Evolutionary conservation across 2,113 vertebrate species (phyloP), one percentile per base, ranked within the genome.

Genomic region (Erinaceus europaeus): DNA sequence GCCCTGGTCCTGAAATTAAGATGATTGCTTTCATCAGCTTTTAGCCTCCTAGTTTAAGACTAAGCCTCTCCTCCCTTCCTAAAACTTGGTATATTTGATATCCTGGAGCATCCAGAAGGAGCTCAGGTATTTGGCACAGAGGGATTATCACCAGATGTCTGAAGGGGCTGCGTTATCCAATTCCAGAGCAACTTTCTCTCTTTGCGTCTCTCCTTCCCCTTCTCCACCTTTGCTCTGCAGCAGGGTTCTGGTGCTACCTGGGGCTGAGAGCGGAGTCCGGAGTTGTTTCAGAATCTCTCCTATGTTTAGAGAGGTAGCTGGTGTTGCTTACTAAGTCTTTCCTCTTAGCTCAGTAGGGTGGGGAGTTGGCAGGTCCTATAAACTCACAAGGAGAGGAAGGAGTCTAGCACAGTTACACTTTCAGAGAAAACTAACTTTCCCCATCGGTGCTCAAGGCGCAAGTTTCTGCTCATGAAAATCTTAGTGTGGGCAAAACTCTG

Each of bases 381-480:
- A 42, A 88, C 67, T 50, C 10, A 40, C n/a, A 55, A 29, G 53
- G 75, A 53, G 80, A 77, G 53, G 65, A 69, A 21, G 36, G 42
- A 86, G 29, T 27, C 32, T 50, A 55, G 55, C 50, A 61, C 0
- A 88, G 46, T 69, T 69, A 57, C 76, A 46, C 44, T 72, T 75
- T 69, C 38, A 80, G 76, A 86, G 57, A 76, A 75, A 88, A 84
- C 75, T 77, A 79, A 90, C 80, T 89, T 52, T 72, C 44, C 20
- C 40, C 62, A 23, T 67, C 73, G 83, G 48, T 84, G 86, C 92
- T 86, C 82, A 90, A 50, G 55, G 76, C 32, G 29, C 7, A 44
- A 57, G n/a, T 53, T 77, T 86, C 48, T 77, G 44, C 46, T 42
- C 64, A 4, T 34, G 79, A 80, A 86, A 83, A 36, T 46, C 55